phyloP scores from a whole-genome alignment of 2,797 vertebrate genomes.

The Xyrichtys novacula region DNA sequence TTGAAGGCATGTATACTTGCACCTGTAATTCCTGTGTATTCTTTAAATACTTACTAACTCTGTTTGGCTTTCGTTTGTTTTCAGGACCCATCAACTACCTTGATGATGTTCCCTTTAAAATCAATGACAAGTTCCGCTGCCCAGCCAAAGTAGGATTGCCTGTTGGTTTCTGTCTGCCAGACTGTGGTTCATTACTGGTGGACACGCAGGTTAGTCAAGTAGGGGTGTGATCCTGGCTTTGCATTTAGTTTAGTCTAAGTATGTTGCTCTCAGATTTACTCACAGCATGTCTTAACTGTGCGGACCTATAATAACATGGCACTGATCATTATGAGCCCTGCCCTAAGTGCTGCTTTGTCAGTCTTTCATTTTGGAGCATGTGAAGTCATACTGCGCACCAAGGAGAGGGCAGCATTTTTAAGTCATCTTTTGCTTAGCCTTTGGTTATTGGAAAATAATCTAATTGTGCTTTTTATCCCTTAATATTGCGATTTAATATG shows the following conservation, averaged over 20 bases:
- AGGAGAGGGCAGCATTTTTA: neutral
- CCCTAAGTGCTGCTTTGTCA: neutral
- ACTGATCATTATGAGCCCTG: neutral
- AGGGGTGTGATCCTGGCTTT: conserved; percentile 9
- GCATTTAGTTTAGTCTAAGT: neutral
- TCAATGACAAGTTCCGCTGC: conserved; percentile 95
- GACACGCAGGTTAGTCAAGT: conserved; percentile 88
- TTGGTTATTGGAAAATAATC: too few relatives aligned
- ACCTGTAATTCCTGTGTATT: conserved; percentile 2
- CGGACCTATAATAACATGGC: neutral
- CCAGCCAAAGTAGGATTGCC: conserved; percentile 97
- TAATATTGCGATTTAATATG: too few relatives aligned
- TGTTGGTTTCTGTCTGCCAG: conserved; percentile 92
- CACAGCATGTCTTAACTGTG: neutral
- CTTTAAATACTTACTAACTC: neutral
- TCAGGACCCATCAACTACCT: conserved; percentile 96
- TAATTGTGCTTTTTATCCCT: too few relatives aligned
- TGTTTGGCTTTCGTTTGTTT: neutral
- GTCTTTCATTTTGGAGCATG: neutral
- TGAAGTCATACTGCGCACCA: neutral
- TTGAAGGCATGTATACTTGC: neutral
- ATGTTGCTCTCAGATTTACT: neutral
- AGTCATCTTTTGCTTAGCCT: neutral
- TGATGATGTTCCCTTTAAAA: conserved; percentile 98
- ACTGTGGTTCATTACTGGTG: conserved; percentile 86